These are phyloP conservation scores for Brenthis daphne DNA, from an alignment of 2,888 invertebrate genomes.

Conservation along the genomic window DNA sequence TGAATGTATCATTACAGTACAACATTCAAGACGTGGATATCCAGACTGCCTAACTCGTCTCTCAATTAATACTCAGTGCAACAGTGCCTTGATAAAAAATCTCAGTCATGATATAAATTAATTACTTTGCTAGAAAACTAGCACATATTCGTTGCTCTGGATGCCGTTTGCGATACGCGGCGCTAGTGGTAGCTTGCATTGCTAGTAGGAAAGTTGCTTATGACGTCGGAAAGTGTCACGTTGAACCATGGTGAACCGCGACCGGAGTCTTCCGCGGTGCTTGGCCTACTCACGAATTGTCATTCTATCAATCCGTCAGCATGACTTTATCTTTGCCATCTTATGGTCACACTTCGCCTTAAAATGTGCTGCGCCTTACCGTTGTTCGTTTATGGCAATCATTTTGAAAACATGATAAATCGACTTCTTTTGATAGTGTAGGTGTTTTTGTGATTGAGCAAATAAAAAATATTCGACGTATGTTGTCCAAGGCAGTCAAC, in stretches of 20 bases:
- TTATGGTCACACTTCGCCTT: conserved; percentile 56
- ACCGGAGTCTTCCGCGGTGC: conserved; percentile 71
- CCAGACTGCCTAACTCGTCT: neutral
- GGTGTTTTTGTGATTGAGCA: conserved; percentile 22
- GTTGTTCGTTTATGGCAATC: conserved; percentile 57
- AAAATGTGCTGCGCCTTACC: conserved; percentile 55
- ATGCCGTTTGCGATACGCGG: conserved; percentile 59
- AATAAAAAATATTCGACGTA: neutral
- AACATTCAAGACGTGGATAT: no score
- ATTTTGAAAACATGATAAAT: conserved; percentile 42
- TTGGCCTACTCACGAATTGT: conserved; percentile 80
- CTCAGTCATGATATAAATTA: conserved; percentile 60
- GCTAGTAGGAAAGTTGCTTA: conserved; percentile 81
- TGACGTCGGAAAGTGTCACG: conserved; percentile 81
- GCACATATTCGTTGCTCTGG: conserved; percentile 61
- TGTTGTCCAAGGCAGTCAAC: conserved; percentile 3
- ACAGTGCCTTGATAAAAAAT: conserved; percentile 44
- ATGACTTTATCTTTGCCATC: conserved; percentile 72
- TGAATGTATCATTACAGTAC: no score
- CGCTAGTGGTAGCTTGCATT: conserved; percentile 61
- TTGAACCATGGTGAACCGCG: conserved; percentile 80
- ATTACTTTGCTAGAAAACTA: conserved; percentile 71
- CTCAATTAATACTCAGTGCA: neutral
- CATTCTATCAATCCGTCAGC: conserved; percentile 79
- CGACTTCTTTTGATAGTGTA: conserved; percentile 24